phyloP scores from a whole-genome alignment of 2,113 vertebrate species.

The Enhydra lutris region DNA sequence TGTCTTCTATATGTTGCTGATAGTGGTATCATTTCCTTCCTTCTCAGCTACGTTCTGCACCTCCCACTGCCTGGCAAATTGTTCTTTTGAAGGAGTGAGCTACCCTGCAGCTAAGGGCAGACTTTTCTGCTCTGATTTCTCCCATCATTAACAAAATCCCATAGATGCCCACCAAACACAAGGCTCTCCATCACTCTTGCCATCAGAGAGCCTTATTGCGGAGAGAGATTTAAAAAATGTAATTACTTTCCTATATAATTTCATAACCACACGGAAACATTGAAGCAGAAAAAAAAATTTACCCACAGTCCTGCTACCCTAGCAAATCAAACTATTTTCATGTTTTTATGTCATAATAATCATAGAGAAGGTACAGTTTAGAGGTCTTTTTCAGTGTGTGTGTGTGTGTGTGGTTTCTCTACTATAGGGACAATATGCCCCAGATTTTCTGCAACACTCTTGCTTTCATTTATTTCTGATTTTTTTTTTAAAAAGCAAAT shows the following conservation, averaged over 20 bases:
- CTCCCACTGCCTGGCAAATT: background rate
- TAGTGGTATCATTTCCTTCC: background rate
- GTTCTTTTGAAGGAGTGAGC: background rate
- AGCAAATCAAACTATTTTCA: background rate
- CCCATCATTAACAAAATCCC: background rate
- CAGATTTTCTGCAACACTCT: background rate
- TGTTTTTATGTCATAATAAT: constrained; percentile 24
- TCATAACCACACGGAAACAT: background rate
- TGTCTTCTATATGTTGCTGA: background rate
- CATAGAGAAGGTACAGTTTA: background rate
- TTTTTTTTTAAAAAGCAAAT: background rate
- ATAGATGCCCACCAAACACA: background rate
- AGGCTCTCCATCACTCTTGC: background rate
- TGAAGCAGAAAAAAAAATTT: constrained; percentile 14
- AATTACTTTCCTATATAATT: background rate
- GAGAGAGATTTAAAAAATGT: constrained; percentile 42
- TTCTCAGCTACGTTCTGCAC: background rate
- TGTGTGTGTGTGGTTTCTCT: background rate
- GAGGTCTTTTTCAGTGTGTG: background rate
- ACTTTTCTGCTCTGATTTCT: background rate
- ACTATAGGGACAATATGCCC: background rate
- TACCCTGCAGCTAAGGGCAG: background rate
- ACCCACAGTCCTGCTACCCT: background rate
- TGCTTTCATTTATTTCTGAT: background rate
- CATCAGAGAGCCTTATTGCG: background rate